phyloP scores from a whole-genome alignment of 1,140 invertebrate genomes.

The Drosophila micromelanica region DNA sequence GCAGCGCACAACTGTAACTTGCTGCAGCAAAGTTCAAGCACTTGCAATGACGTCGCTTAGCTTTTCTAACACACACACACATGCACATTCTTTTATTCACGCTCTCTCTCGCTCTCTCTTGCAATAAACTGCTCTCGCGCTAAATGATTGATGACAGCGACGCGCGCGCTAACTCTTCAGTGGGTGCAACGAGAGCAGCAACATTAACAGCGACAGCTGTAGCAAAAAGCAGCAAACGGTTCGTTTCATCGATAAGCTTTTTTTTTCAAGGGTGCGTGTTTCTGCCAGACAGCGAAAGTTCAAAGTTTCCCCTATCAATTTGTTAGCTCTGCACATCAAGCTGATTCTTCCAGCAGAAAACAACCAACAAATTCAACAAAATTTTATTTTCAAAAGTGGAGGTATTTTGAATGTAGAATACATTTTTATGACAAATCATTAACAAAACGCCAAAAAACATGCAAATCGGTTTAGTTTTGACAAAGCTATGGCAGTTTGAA shows the following conservation, averaged over 20 bases:
- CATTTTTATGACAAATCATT: no score
- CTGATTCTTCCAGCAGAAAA: neutral
- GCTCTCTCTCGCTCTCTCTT: slow-evolving; percentile 8
- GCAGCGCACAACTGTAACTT: slow-evolving; percentile 18
- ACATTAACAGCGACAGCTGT: slow-evolving; percentile 31
- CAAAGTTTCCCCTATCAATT: slow-evolving; percentile 47
- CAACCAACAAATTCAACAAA: no score
- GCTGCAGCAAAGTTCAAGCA: slow-evolving; percentile 63
- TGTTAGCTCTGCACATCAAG: neutral
- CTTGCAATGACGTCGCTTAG: slow-evolving; percentile 33
- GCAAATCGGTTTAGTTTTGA: no score
- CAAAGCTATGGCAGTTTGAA: no score
- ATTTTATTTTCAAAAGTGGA: no score
- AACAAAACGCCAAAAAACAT: no score
- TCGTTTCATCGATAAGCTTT: slow-evolving; percentile 74
- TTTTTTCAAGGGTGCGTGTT: slow-evolving; percentile 25
- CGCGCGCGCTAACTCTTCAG: neutral
- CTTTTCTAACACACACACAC: slow-evolving; percentile 32
- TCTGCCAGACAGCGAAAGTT: slow-evolving; percentile 42
- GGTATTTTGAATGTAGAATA: no score
- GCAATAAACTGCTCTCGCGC: neutral
- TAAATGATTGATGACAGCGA: slow-evolving; percentile 31
- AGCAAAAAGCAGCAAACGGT: slow-evolving; percentile 50
- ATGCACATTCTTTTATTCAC: neutral
- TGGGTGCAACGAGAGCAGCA: slow-evolving; percentile 22